Percentiles rank a stretch among this genome's conserved stretches.
These are phyloP conservation scores for Bhutanitis thaidina DNA, from an alignment of 2,888 invertebrate genomes.

Conservation along the genomic window DNA sequence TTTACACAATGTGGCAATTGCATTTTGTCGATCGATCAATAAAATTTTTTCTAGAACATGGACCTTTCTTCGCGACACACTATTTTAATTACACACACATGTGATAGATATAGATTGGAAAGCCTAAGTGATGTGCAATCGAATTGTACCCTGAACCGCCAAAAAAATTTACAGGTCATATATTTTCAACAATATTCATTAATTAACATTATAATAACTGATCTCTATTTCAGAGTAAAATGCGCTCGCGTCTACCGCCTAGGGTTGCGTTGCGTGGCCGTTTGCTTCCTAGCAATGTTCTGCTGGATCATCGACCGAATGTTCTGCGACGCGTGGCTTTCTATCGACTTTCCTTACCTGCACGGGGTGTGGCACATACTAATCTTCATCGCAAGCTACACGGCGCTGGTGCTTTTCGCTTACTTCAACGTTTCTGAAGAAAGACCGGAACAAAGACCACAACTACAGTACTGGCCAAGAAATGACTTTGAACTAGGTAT, in stretches of 20 bases:
- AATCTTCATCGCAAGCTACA: constrained; percentile 89
- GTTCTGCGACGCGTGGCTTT: constrained; percentile 89
- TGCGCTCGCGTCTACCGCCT: constrained; percentile 84
- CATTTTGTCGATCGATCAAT: too few species aligned
- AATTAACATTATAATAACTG: not conserved
- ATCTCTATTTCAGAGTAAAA: constrained; percentile 66
- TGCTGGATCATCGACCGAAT: constrained; percentile 90
- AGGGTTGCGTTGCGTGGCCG: constrained; percentile 84
- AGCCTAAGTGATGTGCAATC: too few species aligned
- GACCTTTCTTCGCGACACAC: too few species aligned
- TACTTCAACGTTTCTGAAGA: constrained; percentile 88
- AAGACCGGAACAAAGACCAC: constrained; percentile 84
- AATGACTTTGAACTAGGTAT: constrained; percentile 89
- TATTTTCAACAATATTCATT: too few species aligned
- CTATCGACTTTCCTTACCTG: constrained; percentile 89
- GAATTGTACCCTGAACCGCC: too few species aligned
- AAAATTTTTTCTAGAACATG: too few species aligned
- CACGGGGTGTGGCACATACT: constrained; percentile 92
- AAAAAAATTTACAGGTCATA: too few species aligned
- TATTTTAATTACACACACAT: too few species aligned
- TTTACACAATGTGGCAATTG: too few species aligned
- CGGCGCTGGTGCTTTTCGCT: constrained; percentile 87
- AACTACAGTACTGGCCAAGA: constrained; percentile 87
- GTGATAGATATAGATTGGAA: too few species aligned
- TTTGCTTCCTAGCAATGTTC: constrained; percentile 84